A percentile compares a stretch with the other conserved stretches of the same genome.
These are phyloP conservation scores for Aptenodytes patagonicus DNA, from an alignment of 2,113 vertebrate genomes.

Conservation along the genomic window DNA sequence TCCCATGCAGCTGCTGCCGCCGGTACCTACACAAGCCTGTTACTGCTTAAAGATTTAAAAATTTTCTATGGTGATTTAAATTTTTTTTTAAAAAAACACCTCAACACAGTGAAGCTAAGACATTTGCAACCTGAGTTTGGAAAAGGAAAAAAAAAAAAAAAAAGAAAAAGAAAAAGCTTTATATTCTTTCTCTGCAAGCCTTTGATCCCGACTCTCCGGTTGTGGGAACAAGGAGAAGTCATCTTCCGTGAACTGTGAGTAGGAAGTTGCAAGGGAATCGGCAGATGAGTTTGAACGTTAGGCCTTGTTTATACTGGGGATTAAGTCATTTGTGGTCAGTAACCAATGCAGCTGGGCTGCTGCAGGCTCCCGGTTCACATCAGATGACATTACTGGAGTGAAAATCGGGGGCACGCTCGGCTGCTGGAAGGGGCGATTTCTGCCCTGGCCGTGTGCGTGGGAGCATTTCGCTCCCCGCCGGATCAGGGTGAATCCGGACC, in stretches of 20 bases:
- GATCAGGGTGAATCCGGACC: fast-evolving
- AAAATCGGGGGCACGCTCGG: fast-evolving
- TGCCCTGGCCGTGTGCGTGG: fast-evolving
- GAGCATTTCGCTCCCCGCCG: fast-evolving
- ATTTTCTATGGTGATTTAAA: neutral
- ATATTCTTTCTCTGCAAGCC: neutral
- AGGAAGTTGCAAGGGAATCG: slow-evolving; percentile 42
- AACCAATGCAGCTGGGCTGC: slow-evolving; percentile 42
- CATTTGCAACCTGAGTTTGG: neutral
- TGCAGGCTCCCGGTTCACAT: neutral
- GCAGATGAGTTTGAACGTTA: slow-evolving; percentile 21
- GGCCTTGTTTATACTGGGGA: slow-evolving; percentile 54
- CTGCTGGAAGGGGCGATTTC: neutral
- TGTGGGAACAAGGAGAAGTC: slow-evolving; percentile 51
- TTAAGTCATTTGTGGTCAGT: slow-evolving; percentile 64
- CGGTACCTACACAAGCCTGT: neutral
- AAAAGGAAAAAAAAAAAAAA: neutral
- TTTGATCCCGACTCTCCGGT: slow-evolving; percentile 27
- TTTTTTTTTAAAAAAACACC: neutral
- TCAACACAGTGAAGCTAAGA: neutral
- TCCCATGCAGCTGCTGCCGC: neutral
- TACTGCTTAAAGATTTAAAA: neutral
- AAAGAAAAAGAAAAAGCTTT: neutral
- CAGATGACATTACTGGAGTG: neutral
- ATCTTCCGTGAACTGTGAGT: slow-evolving; percentile 48